These are phyloP conservation scores for Odontophorus gujanensis DNA, from an alignment of 2,113 vertebrate genomes.

Conservation along the genomic window DNA sequence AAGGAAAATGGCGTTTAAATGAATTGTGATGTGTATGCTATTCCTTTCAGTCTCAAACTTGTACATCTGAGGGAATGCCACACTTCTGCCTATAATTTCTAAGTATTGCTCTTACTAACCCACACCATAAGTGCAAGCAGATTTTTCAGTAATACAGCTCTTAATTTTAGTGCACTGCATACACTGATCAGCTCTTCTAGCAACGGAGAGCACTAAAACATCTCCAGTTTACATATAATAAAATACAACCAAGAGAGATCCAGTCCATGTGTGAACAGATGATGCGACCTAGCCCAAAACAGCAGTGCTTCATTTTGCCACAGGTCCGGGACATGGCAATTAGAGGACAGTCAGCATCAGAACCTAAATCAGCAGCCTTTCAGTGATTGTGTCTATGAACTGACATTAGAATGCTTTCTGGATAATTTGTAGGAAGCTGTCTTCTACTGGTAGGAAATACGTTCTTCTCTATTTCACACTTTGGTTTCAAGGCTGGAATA, in stretches of 20 bases:
- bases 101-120: background rate
- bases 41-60: background rate
- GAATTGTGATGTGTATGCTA: background rate
- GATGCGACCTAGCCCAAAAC: accelerated
- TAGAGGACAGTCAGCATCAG: background rate
- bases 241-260: background rate
- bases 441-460: background rate
- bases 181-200: background rate
- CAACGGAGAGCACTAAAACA: background rate
- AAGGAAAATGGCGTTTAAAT: background rate
- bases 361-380: background rate
- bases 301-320: accelerated
- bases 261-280: background rate
- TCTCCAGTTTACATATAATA: accelerated
- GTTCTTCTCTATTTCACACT: background rate
- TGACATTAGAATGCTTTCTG: accelerated
- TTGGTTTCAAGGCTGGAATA: background rate
- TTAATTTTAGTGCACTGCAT: background rate
- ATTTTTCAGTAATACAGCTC: accelerated
- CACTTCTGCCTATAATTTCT: background rate
- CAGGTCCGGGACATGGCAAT: background rate
- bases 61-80: background rate
- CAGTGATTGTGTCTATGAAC: accelerated
- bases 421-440: background rate
- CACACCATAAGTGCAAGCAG: accelerated